Evolutionary conservation across 2,888 invertebrate genomes (phyloP), one percentile per base, ranked within the genome.

Genomic region (Alcis repandata): DNA sequence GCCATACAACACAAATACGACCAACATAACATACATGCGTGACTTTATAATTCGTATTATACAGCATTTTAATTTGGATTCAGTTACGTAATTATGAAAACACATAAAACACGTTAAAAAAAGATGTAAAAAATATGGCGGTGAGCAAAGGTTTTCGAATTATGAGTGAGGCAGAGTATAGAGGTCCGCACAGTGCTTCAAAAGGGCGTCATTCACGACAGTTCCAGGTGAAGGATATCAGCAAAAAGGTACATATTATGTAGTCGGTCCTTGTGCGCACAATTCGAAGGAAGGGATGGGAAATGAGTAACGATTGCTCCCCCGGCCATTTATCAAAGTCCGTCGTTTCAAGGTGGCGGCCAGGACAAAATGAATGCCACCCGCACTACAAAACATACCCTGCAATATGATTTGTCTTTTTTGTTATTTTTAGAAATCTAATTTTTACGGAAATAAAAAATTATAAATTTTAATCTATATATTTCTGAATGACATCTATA

Each of bases 281-380:
- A 83, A 83, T 83, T 80, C 80, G 73, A 73, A 83, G 84, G 83
- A 77, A 82, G 84, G 85, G 86, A 84, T 85, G 85, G 87, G 87
- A 89, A 91, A 91, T 91, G 88, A 90, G 88, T 87, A 87, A 87
- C 86, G 88, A 87, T 87, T 87, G 83, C 84, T 85, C 80, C 83
- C 84, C 86, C 84, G 84, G 82, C 79, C 88, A 89, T 92, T 91
- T 86, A 89, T 92, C 92, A 92, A 89, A 86, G 91, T 90, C 91
- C 79, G 77, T 78, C 80, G 79, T 79, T 77, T 75, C 78, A 79
- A 84, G 84, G 83, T 77, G 79, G 78, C 76, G 78, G 69, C 72
- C 73, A 77, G 79, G 79, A 84, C 84, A 80, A 80, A 85, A 86
- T 84, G 80, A 85, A 85, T 84, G 80, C 78, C 72, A 74, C 75